Conservation (phyloP, 2,113 vertebrate species). For the Pholis gunnellus region DNA sequence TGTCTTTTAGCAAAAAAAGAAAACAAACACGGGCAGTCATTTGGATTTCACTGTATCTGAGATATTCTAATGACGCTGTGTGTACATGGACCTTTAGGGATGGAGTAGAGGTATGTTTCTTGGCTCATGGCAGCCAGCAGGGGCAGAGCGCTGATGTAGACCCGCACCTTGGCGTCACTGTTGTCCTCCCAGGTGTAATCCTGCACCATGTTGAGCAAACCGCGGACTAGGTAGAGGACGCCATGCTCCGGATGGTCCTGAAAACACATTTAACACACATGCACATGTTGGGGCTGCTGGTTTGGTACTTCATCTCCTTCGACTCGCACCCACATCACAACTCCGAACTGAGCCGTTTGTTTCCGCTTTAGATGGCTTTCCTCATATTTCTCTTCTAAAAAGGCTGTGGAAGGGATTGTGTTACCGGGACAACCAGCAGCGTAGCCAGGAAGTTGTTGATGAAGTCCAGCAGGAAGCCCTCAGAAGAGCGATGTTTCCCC, state of each 20-base stretch:
- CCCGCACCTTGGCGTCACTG: slow-evolving; percentile 91
- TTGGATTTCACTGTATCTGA: neutral
- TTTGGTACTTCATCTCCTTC: neutral
- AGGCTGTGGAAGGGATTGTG: neutral
- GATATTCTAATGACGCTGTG: neutral
- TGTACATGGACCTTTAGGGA: slow-evolving; percentile 77
- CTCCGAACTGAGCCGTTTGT: neutral
- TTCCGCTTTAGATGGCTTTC: neutral
- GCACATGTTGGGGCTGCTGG: neutral
- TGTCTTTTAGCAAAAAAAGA: too few relatives aligned
- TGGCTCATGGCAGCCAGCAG: slow-evolving; percentile 95
- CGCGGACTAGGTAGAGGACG: slow-evolving; percentile 93
- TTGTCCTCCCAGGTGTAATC: slow-evolving; percentile 98
- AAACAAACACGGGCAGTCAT: neutral
- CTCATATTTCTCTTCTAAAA: neutral
- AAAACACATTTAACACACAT: neutral
- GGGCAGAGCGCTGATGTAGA: slow-evolving; percentile 92
- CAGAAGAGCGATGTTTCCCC: slow-evolving; percentile 92
- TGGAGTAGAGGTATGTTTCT: slow-evolving; percentile 86
- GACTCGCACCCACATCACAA: neutral
- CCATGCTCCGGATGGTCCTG: slow-evolving; percentile 98
- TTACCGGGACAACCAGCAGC: slow-evolving; percentile 93
- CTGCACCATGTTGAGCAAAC: slow-evolving; percentile 96
- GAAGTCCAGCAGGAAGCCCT: slow-evolving; percentile 93
- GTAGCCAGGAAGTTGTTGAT: slow-evolving; percentile 95